These are phyloP conservation scores for Etia nguti DNA, from an alignment of 2,113 vertebrate genomes.

Conservation along the genomic window DNA sequence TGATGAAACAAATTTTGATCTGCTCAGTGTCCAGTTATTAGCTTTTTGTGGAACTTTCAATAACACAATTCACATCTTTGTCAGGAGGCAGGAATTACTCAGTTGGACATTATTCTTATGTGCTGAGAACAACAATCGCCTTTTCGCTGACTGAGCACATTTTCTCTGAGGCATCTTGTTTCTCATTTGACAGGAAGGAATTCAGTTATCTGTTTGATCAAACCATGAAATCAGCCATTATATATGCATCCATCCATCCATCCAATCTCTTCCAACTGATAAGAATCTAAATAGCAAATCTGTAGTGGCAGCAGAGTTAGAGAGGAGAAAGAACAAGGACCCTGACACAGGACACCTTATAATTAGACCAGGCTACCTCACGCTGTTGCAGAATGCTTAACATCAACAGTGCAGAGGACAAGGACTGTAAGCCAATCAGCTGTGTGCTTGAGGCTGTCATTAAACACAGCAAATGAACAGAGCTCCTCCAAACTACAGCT, in stretches of 20 bases:
- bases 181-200: background rate
- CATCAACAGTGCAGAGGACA: background rate
- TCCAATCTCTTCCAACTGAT: background rate
- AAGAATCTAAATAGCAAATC: background rate
- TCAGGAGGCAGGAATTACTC: background rate
- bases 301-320: background rate
- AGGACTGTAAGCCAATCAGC: background rate
- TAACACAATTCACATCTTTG: background rate
- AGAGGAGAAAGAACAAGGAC: background rate
- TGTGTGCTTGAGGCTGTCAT: background rate
- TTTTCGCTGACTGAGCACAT: background rate
- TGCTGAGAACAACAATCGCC: background rate
- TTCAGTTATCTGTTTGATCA: background rate
- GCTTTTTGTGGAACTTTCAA: background rate
- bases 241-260: background rate
- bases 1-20: no score
- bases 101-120: no score
- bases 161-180: background rate
- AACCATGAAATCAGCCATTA: background rate
- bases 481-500: background rate
- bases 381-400: background rate
- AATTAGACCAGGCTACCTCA: background rate
- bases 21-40: background rate
- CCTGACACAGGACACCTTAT: background rate
- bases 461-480: background rate